Percentiles rank a stretch among this genome's conserved stretches.
Evolutionary conservation across 2,888 invertebrate genomes (phyloP).

Genomic region (Lycaena phlaeas): DNA sequence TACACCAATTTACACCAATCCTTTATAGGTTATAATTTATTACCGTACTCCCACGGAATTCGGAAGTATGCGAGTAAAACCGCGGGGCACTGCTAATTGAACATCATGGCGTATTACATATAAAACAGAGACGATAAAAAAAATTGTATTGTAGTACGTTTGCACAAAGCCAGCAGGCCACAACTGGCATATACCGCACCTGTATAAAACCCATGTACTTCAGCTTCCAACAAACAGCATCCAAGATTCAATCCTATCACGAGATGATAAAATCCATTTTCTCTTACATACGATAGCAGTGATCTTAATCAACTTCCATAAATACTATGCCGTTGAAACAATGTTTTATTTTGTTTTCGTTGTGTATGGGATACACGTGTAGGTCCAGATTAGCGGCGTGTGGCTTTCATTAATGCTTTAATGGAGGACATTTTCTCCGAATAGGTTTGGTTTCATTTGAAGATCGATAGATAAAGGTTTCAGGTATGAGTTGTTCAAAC

Average conservation of each 20-base stretch:
- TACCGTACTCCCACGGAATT: too few species aligned
- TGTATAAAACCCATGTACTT: conserved; percentile 1
- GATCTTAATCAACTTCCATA: conserved; percentile 8
- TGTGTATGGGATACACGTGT: background rate
- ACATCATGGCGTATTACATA: too few species aligned
- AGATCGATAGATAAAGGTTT: too few species aligned
- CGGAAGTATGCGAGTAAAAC: too few species aligned
- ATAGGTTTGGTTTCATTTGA: too few species aligned
- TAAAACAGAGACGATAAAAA: background rate
- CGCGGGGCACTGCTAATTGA: too few species aligned
- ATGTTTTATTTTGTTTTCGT: background rate
- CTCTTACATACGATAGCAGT: background rate
- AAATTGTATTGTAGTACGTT: background rate
- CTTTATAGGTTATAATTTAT: too few species aligned
- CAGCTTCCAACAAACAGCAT: background rate
- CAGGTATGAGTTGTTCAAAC: too few species aligned
- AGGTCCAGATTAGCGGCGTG: background rate
- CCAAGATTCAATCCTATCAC: background rate
- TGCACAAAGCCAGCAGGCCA: background rate
- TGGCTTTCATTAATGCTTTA: too few species aligned
- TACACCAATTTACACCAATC: too few species aligned
- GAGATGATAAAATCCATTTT: background rate
- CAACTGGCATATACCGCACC: background rate
- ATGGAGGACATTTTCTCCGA: too few species aligned
- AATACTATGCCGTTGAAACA: conserved; percentile 3